A percentile compares a stretch with the other conserved stretches of the same genome.
Conservation (phyloP, 2,888 invertebrate species). For the Lymantria dispar region DNA sequence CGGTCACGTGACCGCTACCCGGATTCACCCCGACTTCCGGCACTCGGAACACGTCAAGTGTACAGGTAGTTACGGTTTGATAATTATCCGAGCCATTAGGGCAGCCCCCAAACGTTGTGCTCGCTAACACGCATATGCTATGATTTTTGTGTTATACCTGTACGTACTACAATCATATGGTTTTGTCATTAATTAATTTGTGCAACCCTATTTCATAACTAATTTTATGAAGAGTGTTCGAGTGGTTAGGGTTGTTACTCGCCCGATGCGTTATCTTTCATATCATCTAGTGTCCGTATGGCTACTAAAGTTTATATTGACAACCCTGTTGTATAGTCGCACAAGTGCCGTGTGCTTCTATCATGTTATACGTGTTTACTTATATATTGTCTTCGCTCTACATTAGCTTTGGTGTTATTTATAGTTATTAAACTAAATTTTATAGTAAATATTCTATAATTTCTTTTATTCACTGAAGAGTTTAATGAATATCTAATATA, state of each 20-base stretch:
- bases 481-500: too few relatives aligned
- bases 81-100: constrained; percentile 59
- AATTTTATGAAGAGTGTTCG: constrained; percentile 14
- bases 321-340: too few relatives aligned
- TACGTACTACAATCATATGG: constrained; percentile 4
- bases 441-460: too few relatives aligned
- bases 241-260: constrained; percentile 6
- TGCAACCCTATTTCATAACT: constrained; percentile 12
- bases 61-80: constrained; percentile 63
- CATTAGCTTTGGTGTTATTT: too few relatives aligned
- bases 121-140: constrained; percentile 65
- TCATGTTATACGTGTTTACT: too few relatives aligned
- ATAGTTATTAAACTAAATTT: too few relatives aligned
- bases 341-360: too few relatives aligned
- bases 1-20: constrained; percentile 67
- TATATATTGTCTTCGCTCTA: too few relatives aligned
- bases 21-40: constrained; percentile 79
- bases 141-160: constrained; percentile 42
- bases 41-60: constrained; percentile 75
- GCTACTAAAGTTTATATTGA: not conserved
- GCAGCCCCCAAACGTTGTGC: constrained; percentile 52
- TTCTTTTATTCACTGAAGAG: too few relatives aligned
- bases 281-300: constrained; percentile 8
- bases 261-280: constrained; percentile 1
- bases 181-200: constrained; percentile 14